phyloP scores from a whole-genome alignment of 2,797 vertebrate species.

The Oreortyx pictus region DNA sequence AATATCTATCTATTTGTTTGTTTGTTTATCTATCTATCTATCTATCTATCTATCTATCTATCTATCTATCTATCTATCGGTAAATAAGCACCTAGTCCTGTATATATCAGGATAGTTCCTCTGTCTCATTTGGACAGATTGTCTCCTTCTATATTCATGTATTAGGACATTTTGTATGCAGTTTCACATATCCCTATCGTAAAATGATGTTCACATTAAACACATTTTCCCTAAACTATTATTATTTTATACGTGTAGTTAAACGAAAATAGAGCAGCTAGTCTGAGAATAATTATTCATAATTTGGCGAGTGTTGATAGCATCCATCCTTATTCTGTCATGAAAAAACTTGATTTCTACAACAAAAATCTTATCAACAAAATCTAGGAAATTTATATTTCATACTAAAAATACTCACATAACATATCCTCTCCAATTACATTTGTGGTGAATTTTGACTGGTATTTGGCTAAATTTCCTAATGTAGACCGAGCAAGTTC shows the following conservation, averaged over 20 bases:
- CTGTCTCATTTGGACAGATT: background rate
- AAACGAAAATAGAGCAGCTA: constrained; percentile 12
- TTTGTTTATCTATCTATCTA: too few species aligned
- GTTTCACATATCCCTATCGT: background rate
- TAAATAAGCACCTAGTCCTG: background rate
- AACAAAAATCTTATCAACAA: constrained; percentile 1
- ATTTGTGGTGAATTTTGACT: background rate
- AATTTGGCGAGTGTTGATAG: constrained; percentile 4
- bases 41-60: too few species aligned
- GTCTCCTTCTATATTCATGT: background rate
- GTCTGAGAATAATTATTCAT: constrained; percentile 14
- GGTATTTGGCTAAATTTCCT: background rate
- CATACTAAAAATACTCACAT: background rate
- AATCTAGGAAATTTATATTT: background rate
- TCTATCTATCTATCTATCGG: background rate
- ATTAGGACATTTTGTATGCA: background rate
- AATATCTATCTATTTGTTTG: background rate
- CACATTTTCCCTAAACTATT: background rate
- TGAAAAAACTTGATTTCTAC: constrained; percentile 15
- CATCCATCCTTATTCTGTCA: constrained; percentile 44
- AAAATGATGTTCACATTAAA: background rate
- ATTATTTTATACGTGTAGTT: background rate
- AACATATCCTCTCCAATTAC: background rate
- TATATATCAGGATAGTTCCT: background rate
- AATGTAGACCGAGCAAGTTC: background rate